Evolutionary conservation across 1,140 invertebrate species (phyloP).

Genomic region (Drosophila gunungcola): DNA sequence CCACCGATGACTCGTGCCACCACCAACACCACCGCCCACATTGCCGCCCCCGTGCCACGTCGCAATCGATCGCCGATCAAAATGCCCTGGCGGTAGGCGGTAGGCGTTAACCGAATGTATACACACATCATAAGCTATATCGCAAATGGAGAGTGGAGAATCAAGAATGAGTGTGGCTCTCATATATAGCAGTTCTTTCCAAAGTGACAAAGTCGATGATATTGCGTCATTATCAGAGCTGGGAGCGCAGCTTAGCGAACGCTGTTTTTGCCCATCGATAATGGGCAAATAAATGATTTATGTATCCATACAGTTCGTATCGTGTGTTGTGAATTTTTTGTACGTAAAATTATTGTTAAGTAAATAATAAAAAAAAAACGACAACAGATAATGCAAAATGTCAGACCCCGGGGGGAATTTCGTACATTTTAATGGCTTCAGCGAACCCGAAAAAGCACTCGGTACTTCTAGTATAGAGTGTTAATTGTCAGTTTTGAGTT

Average conservation of each 20-base stretch:
- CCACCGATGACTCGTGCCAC: slow-evolving; percentile 40
- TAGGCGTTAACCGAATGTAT: slow-evolving; percentile 45
- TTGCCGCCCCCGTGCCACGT: slow-evolving; percentile 48
- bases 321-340: slow-evolving; percentile 49
- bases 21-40: slow-evolving; percentile 23
- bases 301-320: slow-evolving; percentile 26
- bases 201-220: slow-evolving; percentile 24
- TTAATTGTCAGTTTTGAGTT: slow-evolving; percentile 36
- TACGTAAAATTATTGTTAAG: slow-evolving; percentile 46
- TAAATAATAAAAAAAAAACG: slow-evolving; percentile 46
- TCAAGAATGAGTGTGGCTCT: slow-evolving; percentile 28
- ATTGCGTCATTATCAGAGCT: slow-evolving; percentile 48
- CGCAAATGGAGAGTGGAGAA: slow-evolving; percentile 11
- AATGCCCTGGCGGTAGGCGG: slow-evolving; percentile 81
- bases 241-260: slow-evolving; percentile 17
- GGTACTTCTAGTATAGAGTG: slow-evolving; percentile 19
- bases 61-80: slow-evolving; percentile 83
- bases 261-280: slow-evolving; percentile 28
- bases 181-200: slow-evolving; percentile 25
- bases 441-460: slow-evolving; percentile 46
- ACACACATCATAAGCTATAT: neutral
- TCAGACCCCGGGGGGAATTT: slow-evolving; percentile 23
- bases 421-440: slow-evolving; percentile 16
- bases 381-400: slow-evolving; percentile 42
- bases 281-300: slow-evolving; percentile 59